Evolutionary conservation across 2,888 invertebrate species (phyloP), one percentile per base, ranked within the genome.

Genomic region (Scrobipalpa costella): DNA sequence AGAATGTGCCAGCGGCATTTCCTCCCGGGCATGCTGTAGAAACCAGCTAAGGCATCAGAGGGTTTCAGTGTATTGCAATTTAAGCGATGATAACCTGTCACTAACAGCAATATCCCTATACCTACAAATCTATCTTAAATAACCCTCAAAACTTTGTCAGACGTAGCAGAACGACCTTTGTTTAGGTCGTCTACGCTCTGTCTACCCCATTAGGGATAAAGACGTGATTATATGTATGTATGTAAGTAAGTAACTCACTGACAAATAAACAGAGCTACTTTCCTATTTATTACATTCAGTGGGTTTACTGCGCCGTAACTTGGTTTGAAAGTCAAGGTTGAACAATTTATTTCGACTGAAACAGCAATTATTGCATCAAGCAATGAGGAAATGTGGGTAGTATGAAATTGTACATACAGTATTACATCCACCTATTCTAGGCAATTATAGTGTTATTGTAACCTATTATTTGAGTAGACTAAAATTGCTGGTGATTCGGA

Each of bases 301-400:
- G 40, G 11, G n/a, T 40, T 40, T 40, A 40, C n/a, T 40, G n/a
- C 40, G 40, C 6, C 11, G 40, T 40, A 9, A n/a, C 40, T n/a
- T 13, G 13, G 40, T 13, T 40, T n/a, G 40, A 40, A 40, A 40
- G 40, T 40, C 40, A 40, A 40, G 40, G 40, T 40, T 40, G 40
- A 40, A 40, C 40, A 40, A 40, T 40, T 40, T 40, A 40, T 40
- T 40, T 40, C 40, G 40, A 40, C 40, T 40, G 40, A 40, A 40
- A 40, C 40, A 40, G 13, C 40, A 40, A 40, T 49, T 49, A 19
- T 8, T 49, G 49, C n/a, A n/a, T n/a, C 49, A 19, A 52, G 52
- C 27, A 19, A 52, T 21, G 52, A 52, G 52, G 52, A 52, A 52
- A 27, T 27, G 52, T 17, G 9, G 13, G 17, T 17, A n/a, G 47